phyloP scores from a whole-genome alignment of 2,797 vertebrate species.

The Hoplostethus mediterraneus region DNA sequence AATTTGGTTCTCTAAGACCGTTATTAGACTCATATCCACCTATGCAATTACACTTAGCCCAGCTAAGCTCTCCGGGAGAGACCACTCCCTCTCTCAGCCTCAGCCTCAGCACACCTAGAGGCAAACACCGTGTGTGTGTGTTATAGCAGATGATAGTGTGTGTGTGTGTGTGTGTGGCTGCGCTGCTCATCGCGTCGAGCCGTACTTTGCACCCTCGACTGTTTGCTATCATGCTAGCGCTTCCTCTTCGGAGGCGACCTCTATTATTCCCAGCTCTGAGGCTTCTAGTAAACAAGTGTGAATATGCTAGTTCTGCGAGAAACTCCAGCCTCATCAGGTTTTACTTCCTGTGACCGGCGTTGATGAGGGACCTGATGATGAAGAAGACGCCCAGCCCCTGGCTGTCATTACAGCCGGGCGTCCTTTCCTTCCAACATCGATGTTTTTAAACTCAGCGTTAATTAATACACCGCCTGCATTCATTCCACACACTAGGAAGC shows the following conservation, averaged over 20 bases:
- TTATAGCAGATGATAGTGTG: slow-evolving; percentile 30
- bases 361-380: slow-evolving; percentile 59
- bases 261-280: slow-evolving; percentile 43
- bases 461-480: slow-evolving; percentile 50
- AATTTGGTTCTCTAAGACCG: slow-evolving; percentile 53
- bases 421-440: slow-evolving; percentile 42
- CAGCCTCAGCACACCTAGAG: slow-evolving; percentile 39
- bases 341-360: slow-evolving; percentile 65
- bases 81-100: slow-evolving; percentile 44
- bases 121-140: slow-evolving; percentile 18
- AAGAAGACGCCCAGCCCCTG: slow-evolving; percentile 58
- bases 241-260: slow-evolving; percentile 59
- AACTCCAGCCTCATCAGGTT: slow-evolving; percentile 66
- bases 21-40: slow-evolving; percentile 66
- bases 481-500: slow-evolving; percentile 23
- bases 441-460: slow-evolving; percentile 61
- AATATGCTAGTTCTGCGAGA: slow-evolving; percentile 63
- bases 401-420: slow-evolving; percentile 63
- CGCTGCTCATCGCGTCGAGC: slow-evolving; percentile 38
- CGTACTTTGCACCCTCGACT: slow-evolving; percentile 38
- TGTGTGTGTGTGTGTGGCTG: slow-evolving; percentile 17
- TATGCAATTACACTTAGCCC: slow-evolving; percentile 63
- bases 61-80: slow-evolving; percentile 44
- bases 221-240: slow-evolving; percentile 20
- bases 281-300: slow-evolving; percentile 64